Conservation (phyloP, 1,140 invertebrate species). For the Whitmania pigra region DNA sequence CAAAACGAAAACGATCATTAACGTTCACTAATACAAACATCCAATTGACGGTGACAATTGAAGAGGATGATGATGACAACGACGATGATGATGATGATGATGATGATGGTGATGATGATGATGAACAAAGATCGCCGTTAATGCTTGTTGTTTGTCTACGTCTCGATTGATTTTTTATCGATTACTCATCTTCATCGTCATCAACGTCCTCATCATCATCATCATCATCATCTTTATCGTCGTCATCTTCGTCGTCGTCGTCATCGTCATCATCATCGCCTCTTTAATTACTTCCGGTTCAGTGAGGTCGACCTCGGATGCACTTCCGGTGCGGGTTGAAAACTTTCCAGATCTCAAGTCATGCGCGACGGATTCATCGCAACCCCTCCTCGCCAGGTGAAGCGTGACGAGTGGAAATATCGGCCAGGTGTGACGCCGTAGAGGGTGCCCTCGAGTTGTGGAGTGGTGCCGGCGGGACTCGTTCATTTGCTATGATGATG, state of each 20-base stretch:
- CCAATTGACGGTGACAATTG: no score
- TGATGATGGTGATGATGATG: no score
- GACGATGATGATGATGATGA: no score
- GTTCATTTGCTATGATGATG: neutral
- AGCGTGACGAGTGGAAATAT: neutral
- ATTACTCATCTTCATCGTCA: constrained; percentile 1
- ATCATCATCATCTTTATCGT: constrained; percentile 15
- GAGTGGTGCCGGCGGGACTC: neutral
- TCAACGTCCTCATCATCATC: constrained; percentile 13
- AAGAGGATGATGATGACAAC: no score
- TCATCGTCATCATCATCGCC: constrained; percentile 2
- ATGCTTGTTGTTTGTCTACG: no score
- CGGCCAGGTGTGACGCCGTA: neutral
- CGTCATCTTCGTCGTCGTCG: neutral
- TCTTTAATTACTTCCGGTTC: neutral
- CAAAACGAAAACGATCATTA: no score
- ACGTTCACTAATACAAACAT: no score
- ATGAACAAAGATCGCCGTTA: no score
- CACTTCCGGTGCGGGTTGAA: neutral
- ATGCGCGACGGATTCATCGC: neutral
- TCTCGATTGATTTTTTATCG: neutral
- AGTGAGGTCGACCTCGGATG: neutral
- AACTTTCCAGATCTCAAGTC: neutral
- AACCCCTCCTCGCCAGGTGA: neutral
- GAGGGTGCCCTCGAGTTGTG: neutral